Evolutionary conservation across 2,113 vertebrate species (phyloP).

Genomic region (Oceanites oceanicus): DNA sequence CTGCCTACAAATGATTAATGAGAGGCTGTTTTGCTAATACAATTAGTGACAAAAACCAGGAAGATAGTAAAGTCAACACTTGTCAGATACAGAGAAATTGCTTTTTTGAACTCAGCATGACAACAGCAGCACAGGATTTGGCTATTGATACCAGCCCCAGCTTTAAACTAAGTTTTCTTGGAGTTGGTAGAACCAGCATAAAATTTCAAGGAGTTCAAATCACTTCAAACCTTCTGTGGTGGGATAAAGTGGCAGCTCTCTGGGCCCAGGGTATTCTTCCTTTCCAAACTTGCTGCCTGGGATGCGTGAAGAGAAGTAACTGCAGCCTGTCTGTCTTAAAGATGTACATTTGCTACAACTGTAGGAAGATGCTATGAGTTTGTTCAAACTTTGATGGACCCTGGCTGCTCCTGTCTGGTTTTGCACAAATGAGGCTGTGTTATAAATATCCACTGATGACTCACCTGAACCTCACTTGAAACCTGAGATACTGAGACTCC

Average conservation of each 20-base stretch:
- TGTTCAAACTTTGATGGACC: background rate
- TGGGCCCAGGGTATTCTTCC: background rate
- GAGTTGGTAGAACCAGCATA: background rate
- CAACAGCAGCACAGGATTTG: background rate
- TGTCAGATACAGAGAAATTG: background rate
- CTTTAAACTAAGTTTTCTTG: background rate
- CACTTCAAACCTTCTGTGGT: background rate
- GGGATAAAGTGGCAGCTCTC: background rate
- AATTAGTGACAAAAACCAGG: background rate
- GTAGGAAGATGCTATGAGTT: background rate
- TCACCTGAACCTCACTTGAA: background rate
- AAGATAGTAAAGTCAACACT: constrained; percentile 2
- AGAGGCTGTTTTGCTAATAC: constrained; percentile 14
- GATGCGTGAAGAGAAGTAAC: background rate
- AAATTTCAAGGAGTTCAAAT: background rate
- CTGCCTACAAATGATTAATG: constrained; percentile 17
- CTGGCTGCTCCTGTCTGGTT: background rate
- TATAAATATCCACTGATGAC: background rate
- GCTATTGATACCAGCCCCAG: background rate
- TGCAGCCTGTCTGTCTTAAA: background rate
- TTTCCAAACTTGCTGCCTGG: background rate
- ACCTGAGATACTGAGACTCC: background rate
- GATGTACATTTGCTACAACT: background rate
- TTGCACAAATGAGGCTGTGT: background rate
- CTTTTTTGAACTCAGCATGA: background rate